Conservation (phyloP, 2,113 vertebrate species). For the Struthio camelus region DNA sequence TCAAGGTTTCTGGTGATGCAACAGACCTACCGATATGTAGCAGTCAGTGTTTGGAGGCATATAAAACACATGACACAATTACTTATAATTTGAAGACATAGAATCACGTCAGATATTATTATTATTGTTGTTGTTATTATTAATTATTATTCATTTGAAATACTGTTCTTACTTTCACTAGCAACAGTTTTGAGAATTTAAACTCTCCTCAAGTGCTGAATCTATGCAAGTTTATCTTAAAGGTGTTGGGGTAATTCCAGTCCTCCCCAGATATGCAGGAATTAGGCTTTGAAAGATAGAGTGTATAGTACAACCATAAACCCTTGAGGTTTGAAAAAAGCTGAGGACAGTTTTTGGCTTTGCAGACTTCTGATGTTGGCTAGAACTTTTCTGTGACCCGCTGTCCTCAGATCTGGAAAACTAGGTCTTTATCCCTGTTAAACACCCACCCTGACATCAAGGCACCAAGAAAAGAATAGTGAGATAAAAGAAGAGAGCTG, state of each 20-base stretch:
- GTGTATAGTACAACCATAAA: not conserved
- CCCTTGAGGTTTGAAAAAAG: not conserved
- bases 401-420: too few relatives aligned
- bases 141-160: not conserved
- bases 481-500: not conserved
- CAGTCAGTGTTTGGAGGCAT: not conserved
- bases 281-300: not conserved
- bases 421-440: not conserved
- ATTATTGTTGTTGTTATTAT: fast-evolving
- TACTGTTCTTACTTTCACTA: not conserved
- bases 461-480: not conserved
- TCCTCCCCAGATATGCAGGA: not conserved
- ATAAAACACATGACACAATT: fast-evolving
- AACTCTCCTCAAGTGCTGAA: not conserved
- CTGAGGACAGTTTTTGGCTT: not conserved
- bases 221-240: not conserved
- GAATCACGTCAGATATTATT: not conserved
- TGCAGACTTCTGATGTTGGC: not conserved
- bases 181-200: not conserved
- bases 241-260: not conserved
- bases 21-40: fast-evolving
- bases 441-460: not conserved
- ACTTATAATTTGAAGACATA: not conserved
- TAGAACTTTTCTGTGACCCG: not conserved
- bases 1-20: not conserved